A percentile compares a stretch with the other conserved stretches of the same genome.
These are phyloP conservation scores for Zootoca vivipara DNA, from an alignment of 2,113 vertebrate species.

Conservation along the genomic window DNA sequence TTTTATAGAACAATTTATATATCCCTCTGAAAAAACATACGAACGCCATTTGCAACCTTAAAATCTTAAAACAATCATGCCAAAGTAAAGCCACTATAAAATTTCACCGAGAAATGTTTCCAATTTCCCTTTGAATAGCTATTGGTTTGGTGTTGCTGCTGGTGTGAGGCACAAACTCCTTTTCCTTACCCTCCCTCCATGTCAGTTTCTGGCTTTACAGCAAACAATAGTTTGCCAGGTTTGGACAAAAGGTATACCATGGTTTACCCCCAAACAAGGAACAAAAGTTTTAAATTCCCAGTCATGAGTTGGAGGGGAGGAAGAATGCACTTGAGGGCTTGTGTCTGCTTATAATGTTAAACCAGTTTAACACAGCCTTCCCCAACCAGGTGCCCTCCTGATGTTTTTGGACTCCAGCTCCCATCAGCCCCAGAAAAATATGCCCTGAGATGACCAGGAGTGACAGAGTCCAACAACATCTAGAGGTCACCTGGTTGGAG, in stretches of 20 bases:
- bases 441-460: no score
- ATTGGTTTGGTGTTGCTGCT: background rate
- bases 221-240: background rate
- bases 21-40: conserved; percentile 22
- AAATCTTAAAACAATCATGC: background rate
- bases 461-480: no score
- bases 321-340: conserved; percentile 55
- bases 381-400: no score
- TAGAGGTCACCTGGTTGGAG: no score
- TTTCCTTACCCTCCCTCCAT: background rate
- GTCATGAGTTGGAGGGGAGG: background rate
- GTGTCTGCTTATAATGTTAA: no score
- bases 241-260: background rate
- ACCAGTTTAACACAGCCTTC: no score
- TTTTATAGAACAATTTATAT: conserved; percentile 52
- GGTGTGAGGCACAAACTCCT: background rate
- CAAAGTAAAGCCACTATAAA: background rate
- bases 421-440: no score
- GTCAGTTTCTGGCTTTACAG: background rate
- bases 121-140: background rate
- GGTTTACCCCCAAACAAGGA: background rate
- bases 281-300: background rate
- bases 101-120: background rate
- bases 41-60: background rate
- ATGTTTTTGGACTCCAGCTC: no score